Conservation (phyloP, 30 jellyfish, hydroid and myxozoan species). For the Nemopilema nomurai region DNA sequence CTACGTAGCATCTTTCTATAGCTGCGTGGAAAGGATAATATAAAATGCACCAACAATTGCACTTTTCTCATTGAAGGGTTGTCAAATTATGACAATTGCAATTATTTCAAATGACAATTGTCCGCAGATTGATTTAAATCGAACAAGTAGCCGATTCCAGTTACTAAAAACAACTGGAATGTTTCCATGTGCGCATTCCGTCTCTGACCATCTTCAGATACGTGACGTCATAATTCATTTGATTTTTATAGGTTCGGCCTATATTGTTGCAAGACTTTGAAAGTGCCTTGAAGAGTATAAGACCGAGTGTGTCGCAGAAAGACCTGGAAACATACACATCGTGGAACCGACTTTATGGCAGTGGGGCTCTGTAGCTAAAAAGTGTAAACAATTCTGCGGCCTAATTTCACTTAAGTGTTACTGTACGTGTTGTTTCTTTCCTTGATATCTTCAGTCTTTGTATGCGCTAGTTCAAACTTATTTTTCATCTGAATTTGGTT, state of each 20-base stretch:
- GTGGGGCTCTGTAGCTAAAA: conserved; percentile 48
- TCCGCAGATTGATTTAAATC: too few species aligned
- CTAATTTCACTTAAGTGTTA: background rate
- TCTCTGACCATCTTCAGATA: background rate
- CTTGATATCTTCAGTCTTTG: background rate
- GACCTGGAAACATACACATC: conserved; percentile 77
- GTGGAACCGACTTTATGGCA: conserved; percentile 89
- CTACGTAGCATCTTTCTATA: too few species aligned
- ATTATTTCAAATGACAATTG: too few species aligned
- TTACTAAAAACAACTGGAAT: background rate
- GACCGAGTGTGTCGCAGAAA: conserved; percentile 93
- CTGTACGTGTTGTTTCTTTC: background rate
- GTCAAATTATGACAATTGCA: too few species aligned
- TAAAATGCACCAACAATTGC: too few species aligned
- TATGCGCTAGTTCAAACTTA: background rate
- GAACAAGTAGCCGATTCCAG: background rate
- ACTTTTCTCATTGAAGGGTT: too few species aligned
- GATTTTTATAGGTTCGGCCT: conserved; percentile 84
- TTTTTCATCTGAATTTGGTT: background rate
- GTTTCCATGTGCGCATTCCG: background rate
- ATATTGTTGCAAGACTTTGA: conserved; percentile 71
- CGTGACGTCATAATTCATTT: background rate
- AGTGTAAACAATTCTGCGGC: background rate
- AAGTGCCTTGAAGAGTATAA: conserved; percentile 74
- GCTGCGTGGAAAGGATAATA: too few species aligned